phyloP scores from a whole-genome alignment of 2,113 vertebrate genomes.

The Sialia sialis region DNA sequence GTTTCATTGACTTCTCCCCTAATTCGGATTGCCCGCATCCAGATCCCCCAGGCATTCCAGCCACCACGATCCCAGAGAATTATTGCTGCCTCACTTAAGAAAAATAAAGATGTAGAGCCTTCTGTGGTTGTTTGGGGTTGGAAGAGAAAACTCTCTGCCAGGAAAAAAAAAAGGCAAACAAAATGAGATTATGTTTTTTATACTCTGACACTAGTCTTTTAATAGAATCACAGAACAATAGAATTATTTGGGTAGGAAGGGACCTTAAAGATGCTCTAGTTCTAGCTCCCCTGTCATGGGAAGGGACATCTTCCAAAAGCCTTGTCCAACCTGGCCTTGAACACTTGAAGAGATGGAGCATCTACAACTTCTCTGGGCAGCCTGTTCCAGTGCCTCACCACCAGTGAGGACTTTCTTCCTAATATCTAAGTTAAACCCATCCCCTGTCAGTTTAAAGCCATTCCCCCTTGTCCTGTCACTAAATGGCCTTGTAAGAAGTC shows the following conservation, averaged over 20 bases:
- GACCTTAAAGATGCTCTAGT: background rate
- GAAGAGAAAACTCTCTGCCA: background rate
- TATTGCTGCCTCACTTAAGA: background rate
- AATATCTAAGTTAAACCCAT: background rate
- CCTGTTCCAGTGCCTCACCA: background rate
- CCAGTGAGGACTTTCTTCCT: background rate
- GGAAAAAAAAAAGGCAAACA: background rate
- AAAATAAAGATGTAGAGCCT: background rate
- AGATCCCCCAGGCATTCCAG: background rate
- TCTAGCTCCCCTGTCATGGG: background rate
- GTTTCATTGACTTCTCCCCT: constrained; percentile 13
- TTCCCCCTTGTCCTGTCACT: background rate
- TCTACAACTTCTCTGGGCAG: background rate
- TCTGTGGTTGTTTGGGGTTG: background rate
- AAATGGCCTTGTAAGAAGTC: too few relatives aligned
- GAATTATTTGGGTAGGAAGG: background rate
- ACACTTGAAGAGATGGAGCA: background rate
- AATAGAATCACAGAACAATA: background rate
- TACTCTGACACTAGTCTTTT: background rate
- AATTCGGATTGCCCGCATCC: background rate
- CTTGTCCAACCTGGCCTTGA: background rate
- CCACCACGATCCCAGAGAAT: background rate
- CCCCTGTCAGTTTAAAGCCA: background rate
- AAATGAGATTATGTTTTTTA: background rate
- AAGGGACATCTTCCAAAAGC: background rate